Conservation (phyloP, 1,140 invertebrate species). For the Saccostrea glomerata region DNA sequence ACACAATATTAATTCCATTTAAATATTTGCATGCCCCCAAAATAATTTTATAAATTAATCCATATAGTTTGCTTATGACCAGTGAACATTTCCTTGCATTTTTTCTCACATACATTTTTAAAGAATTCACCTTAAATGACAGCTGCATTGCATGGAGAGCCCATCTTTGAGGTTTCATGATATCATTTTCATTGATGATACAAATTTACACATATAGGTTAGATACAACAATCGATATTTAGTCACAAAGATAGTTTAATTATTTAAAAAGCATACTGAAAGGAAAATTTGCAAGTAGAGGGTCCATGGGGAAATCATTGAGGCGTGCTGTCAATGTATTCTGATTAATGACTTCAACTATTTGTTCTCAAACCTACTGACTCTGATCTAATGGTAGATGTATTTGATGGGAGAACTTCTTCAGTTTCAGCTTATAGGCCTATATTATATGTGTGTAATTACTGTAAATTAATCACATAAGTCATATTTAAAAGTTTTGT, state of each 20-base stretch:
- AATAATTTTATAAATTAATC: too few relatives aligned
- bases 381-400: not conserved
- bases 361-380: not conserved
- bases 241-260: slow-evolving; percentile 25
- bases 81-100: too few relatives aligned
- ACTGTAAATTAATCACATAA: too few relatives aligned
- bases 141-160: too few relatives aligned
- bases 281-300: slow-evolving; percentile 25
- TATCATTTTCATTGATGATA: slow-evolving; percentile 2
- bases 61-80: too few relatives aligned
- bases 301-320: slow-evolving; percentile 9
- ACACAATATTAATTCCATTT: too few relatives aligned
- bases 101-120: too few relatives aligned
- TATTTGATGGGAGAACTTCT: not conserved
- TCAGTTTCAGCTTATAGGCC: too few relatives aligned
- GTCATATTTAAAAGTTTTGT: too few relatives aligned
- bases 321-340: slow-evolving; percentile 13
- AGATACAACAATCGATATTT: slow-evolving; percentile 17
- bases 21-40: too few relatives aligned
- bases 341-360: slow-evolving; percentile 14
- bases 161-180: not conserved
- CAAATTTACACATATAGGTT: slow-evolving; percentile 10
- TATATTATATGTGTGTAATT: too few relatives aligned
- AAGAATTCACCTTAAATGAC: too few relatives aligned
- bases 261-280: slow-evolving; percentile 34